Evolutionary conservation across 2,888 invertebrate genomes (phyloP).

Genomic region (Campoplex nolae): DNA sequence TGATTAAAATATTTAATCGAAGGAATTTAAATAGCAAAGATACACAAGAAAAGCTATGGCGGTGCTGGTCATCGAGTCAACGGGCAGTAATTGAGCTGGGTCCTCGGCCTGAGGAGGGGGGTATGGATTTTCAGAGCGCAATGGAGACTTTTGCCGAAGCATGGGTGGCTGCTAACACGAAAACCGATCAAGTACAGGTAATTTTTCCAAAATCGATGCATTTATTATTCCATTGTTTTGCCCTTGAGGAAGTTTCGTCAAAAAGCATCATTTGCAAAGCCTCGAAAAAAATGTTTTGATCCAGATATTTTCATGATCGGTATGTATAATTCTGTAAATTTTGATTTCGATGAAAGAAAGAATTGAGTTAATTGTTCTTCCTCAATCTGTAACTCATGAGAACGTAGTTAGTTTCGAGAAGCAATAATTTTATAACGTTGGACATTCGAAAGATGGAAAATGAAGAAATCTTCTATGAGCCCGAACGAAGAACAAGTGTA

Average conservation of each 20-base stretch:
- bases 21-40: slow-evolving; percentile 24
- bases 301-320: neutral
- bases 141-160: slow-evolving; percentile 99
- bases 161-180: slow-evolving; percentile 97
- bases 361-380: neutral
- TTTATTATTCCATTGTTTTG: neutral
- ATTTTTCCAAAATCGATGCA: slow-evolving; percentile 34
- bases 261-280: neutral
- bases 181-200: slow-evolving; percentile 85
- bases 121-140: slow-evolving; percentile 99
- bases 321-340: neutral
- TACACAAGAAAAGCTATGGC: slow-evolving; percentile 36
- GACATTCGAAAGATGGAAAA: slow-evolving; percentile 30
- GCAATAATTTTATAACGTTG: slow-evolving; percentile 23
- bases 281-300: neutral
- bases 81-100: slow-evolving; percentile 62
- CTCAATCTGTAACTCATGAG: too few relatives aligned
- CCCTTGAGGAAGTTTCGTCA: too few relatives aligned
- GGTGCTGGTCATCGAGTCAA: slow-evolving; percentile 62
- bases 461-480: slow-evolving; percentile 20
- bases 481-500: slow-evolving; percentile 58
- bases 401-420: neutral
- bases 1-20: slow-evolving; percentile 44
- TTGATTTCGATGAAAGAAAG: neutral
- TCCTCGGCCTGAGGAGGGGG: slow-evolving; percentile 73